phyloP scores from a whole-genome alignment of 2,888 invertebrate genomes.

The Galerucella calmariensis region DNA sequence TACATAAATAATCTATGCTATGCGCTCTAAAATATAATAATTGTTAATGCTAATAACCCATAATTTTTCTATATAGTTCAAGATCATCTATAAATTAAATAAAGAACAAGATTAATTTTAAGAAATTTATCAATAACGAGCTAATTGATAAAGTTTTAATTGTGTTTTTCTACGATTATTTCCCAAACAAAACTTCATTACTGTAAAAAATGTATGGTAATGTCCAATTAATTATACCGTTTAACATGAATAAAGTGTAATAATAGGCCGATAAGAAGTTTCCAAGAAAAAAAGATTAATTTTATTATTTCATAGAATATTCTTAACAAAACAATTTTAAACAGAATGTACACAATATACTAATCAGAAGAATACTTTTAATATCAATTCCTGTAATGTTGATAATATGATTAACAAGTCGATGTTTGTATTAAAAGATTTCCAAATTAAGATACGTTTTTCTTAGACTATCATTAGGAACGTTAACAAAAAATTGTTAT shows the following conservation, averaged over 20 bases:
- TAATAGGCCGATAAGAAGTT: slow-evolving; percentile 11
- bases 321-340: slow-evolving; percentile 15
- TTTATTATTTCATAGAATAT: slow-evolving; percentile 17
- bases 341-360: not conserved
- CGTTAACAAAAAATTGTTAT: too few species aligned
- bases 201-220: not conserved
- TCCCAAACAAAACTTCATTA: not conserved
- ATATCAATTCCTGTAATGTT: not conserved
- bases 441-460: not conserved
- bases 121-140: slow-evolving; percentile 10
- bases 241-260: slow-evolving; percentile 12
- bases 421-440: not conserved
- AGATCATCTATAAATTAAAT: not conserved
- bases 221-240: slow-evolving; percentile 13
- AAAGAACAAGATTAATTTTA: not conserved
- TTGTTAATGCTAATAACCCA: too few species aligned
- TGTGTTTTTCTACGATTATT: slow-evolving; percentile 12
- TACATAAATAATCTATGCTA: too few species aligned
- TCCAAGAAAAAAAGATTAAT: slow-evolving; percentile 1
- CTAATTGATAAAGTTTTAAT: slow-evolving; percentile 4
- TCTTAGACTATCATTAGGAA: too few species aligned
- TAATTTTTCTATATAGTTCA: not conserved
- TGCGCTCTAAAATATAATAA: too few species aligned
- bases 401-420: not conserved
- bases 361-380: not conserved